These are phyloP conservation scores for Himalopsyche japonica DNA, from an alignment of 2,888 invertebrate genomes.

Conservation along the genomic window DNA sequence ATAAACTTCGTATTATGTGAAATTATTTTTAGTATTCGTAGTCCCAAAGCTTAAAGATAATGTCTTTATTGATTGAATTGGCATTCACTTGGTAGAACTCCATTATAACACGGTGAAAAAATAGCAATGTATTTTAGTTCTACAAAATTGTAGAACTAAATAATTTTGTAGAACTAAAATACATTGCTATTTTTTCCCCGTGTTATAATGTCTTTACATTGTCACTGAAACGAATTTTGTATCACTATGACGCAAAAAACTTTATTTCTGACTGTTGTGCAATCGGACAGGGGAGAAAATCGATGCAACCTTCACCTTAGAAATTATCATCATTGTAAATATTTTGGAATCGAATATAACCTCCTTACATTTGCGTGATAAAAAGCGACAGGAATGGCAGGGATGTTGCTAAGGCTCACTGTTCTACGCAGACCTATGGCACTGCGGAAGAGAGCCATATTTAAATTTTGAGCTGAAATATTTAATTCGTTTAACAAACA, in stretches of 20 bases:
- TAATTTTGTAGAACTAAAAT: too few species aligned
- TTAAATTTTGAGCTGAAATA: neutral
- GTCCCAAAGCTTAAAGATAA: too few species aligned
- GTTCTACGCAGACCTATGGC: conserved; percentile 50
- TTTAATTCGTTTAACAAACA: neutral
- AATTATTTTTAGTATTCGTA: too few species aligned
- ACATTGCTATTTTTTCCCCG: too few species aligned
- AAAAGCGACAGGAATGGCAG: conserved; percentile 59
- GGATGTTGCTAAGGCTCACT: conserved; percentile 50
- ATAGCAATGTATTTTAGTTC: too few species aligned
- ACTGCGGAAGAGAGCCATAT: conserved; percentile 50
- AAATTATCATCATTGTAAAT: conserved; percentile 48
- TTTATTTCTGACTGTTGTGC: neutral
- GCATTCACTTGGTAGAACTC: too few species aligned
- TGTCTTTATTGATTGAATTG: too few species aligned
- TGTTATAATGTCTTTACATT: too few species aligned
- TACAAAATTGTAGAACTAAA: too few species aligned
- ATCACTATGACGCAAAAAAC: neutral
- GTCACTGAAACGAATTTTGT: neutral
- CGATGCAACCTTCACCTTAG: conserved; percentile 40
- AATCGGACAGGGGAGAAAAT: conserved; percentile 38
- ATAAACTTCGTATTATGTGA: too few species aligned
- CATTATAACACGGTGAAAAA: too few species aligned
- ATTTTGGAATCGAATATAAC: conserved; percentile 45
- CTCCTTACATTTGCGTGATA: conserved; percentile 76